These are phyloP conservation scores for Lipophrys pholis DNA, from an alignment of 2,113 vertebrate genomes.

Conservation along the genomic window DNA sequence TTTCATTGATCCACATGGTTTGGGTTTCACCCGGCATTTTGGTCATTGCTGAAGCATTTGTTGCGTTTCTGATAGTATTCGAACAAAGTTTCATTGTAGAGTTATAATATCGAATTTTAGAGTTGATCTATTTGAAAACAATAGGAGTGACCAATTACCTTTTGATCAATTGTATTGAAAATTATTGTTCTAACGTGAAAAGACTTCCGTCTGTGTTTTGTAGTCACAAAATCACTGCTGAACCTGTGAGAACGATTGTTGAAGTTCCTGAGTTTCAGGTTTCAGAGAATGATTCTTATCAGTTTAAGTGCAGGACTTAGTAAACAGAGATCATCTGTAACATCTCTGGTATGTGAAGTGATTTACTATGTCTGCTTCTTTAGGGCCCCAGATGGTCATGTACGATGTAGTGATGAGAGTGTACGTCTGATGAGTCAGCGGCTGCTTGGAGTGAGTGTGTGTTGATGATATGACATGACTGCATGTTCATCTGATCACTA, in stretches of 20 bases:
- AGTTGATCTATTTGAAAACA: not conserved
- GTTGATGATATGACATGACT: constrained; percentile 17
- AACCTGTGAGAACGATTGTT: not conserved
- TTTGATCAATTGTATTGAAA: not conserved
- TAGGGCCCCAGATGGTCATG: constrained; percentile 19
- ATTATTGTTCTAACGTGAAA: not conserved
- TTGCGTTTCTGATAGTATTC: no score
- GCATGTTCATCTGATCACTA: not conserved
- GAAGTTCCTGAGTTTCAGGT: not conserved
- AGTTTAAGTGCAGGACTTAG: not conserved
- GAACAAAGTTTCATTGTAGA: no score
- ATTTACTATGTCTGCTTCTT: not conserved
- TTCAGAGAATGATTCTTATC: constrained; percentile 5
- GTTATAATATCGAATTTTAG: no score
- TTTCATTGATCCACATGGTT: no score
- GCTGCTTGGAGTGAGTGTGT: not conserved
- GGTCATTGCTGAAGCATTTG: no score
- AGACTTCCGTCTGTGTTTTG: not conserved
- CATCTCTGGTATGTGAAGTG: constrained; percentile 17
- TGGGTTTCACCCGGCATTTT: no score
- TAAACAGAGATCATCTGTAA: constrained; percentile 12
- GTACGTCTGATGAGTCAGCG: constrained; percentile 37
- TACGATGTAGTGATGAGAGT: not conserved
- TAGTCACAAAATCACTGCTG: not conserved
- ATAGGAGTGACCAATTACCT: not conserved